Conservation (phyloP, 2,113 vertebrate genomes). For the Thalassarche chlororhynchos region DNA sequence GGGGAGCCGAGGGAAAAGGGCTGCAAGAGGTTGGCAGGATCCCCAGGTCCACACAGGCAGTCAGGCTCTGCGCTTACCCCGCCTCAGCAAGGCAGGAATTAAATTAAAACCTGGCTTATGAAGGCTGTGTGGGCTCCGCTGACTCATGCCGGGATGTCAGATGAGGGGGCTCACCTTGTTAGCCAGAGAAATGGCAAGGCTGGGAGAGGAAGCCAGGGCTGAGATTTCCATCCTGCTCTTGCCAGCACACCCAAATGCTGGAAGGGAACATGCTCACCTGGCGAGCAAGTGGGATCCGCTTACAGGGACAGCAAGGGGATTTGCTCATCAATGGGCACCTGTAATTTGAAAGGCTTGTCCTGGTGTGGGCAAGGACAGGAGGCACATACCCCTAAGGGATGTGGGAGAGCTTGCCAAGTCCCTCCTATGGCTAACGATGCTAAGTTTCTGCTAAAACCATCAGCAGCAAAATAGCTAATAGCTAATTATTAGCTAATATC, state of each 20-base stretch:
- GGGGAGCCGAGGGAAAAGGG: background rate
- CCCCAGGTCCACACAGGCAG: background rate
- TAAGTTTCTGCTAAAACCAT: background rate
- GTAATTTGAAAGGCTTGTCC: background rate
- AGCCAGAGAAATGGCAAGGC: background rate
- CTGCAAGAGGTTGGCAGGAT: background rate
- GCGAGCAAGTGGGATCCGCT: fast-evolving
- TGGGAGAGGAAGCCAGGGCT: background rate
- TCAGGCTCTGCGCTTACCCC: fast-evolving
- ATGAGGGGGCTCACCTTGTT: background rate
- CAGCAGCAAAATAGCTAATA: too few species aligned
- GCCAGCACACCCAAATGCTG: background rate
- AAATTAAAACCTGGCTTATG: background rate
- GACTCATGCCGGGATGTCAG: fast-evolving
- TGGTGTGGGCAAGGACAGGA: background rate
- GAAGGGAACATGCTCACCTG: background rate
- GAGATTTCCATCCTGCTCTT: background rate
- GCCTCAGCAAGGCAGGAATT: background rate
- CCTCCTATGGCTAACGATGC: background rate
- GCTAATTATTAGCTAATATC: too few species aligned
- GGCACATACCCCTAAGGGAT: background rate
- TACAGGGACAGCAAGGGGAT: background rate
- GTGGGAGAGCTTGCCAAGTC: background rate
- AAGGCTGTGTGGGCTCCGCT: background rate
- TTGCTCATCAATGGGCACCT: background rate